Evolutionary conservation across 2,113 vertebrate genomes (phyloP), one percentile per base, ranked within the genome.

Genomic region (Synchiropus splendidus): DNA sequence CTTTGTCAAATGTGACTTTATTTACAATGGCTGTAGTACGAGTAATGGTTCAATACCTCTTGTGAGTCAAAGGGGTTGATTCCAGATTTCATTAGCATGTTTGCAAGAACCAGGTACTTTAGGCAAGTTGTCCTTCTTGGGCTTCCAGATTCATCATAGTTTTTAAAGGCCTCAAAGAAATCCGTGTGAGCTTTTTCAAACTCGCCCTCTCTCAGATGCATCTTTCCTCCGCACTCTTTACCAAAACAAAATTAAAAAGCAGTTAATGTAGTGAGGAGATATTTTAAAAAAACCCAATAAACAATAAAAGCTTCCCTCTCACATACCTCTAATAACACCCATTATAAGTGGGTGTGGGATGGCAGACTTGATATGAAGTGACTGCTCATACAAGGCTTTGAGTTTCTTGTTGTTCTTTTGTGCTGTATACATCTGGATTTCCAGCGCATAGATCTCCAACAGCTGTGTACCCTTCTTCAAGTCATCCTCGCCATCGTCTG

Each of bases 351-450:
- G 95, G 66, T 99, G 95, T 67, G 95, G 95, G 77, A 99, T 99
- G 54, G 95, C 95, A 64, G 95, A 99, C 74, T 99, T 99, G 82
- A 99, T 99, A 77, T 98, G 95, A 77, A 99, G 89, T 4, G 95
- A 99, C 73, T 99, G 94, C 75, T 99, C 95, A 61, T 99, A 99
- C 42, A 99, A 83, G 42, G 94, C 94, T 87, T 99, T 99, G 53
- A 99, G 85, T 69, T 99, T 98, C 84, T 99, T 99, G 87, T 99
- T 99, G 85, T 99, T 99, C 84, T 99, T 99, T 81, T 99, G 95
- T 70, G 94, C 94, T 0, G 94, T 98, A 70, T 99, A 99, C 95
- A 99, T 99, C 64, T 99, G 95, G 79, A 99, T 99, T 85, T 99
- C 95, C 76, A 99, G 82, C 73, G 95, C 94, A 56, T 98, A 98